Conservation (phyloP, 2,797 vertebrate species). For the Rhabdomys pumilio region DNA sequence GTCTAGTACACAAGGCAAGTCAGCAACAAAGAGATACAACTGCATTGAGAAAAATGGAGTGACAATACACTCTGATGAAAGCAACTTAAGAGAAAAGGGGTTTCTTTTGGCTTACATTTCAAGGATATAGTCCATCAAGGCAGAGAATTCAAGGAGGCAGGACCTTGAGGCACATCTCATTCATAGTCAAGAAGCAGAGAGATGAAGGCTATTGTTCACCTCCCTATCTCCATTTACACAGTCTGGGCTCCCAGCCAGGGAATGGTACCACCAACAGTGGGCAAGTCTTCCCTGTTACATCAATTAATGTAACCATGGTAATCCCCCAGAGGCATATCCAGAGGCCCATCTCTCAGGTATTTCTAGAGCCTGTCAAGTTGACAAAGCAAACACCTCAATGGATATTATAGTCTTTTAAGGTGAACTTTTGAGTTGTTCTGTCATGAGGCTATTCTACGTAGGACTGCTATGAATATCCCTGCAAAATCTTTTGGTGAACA, state of each 20-base stretch:
- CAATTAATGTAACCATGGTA: not conserved
- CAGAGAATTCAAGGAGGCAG: not conserved
- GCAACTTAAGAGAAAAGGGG: not conserved
- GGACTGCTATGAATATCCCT: not conserved
- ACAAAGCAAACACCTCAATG: not conserved
- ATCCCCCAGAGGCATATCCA: not conserved
- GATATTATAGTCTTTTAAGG: not conserved
- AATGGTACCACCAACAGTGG: not conserved
- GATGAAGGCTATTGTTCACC: not conserved
- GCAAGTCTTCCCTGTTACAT: not conserved
- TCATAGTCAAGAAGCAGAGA: not conserved
- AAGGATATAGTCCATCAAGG: not conserved
- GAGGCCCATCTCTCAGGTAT: not conserved
- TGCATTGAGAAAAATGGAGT: not conserved
- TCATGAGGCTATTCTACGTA: conserved; percentile 14
- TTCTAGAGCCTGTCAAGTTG: not conserved
- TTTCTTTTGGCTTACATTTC: not conserved
- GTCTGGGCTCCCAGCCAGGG: not conserved
- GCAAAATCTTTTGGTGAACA: conserved; percentile 31
- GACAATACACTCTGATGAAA: not conserved
- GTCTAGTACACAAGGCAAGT: not conserved
- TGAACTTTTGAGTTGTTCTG: not conserved
- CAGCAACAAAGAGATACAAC: not conserved
- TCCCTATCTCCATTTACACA: not conserved
- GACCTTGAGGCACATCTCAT: not conserved